Base-by-base conservation (phyloP, 2,888 invertebrate species). In the Coelopa pilipes region DNA sequence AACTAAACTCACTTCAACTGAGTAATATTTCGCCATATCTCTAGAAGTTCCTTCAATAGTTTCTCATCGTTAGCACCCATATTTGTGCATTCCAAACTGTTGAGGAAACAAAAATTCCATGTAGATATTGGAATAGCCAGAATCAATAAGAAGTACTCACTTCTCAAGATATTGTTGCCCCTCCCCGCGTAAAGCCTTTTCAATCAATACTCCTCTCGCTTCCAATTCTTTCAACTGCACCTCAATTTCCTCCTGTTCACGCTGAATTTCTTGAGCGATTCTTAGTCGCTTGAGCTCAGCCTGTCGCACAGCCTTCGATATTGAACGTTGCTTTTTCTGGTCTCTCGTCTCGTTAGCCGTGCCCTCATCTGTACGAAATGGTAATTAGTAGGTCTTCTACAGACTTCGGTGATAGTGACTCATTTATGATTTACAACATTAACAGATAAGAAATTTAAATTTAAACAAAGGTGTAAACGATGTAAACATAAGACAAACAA, bases 231-330 rank as follows among this genome's bases (percentile, higher is more conserved):
- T 90, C 79, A 93, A 93, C 85, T 94, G 93, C 66, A 94, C 93
- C 87, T 95, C 95, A 72, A 94, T 92, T 88, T 94, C 94, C 87
- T 95, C 94, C 72, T 95, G 89, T 86, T 94, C 93, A 66, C 95
- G 90, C 89, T 95, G 94, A 81, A 95, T 93, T 87, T 95, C 95
- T 89, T 95, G 94, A 78, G 95, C 94, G 90, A 93, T 93, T 81
- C 95, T 90, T 83, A 87, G 81, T 86, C 92, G 90, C 89, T 93
- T 93, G 76, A 92, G 88, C 85, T 92, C 92, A 78, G 92, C 91
- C 86, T 92, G 92, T 84, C 92, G 89, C 71, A 90, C 90, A 87
- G 90, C 88, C 88, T 90, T 88, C 79, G 88, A 86, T 83, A 87
- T 85, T 82, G 88, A 87, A 84, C 82, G 89, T 86, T 86, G 88